Conservation (phyloP, 1,140 invertebrate species). For the Venustaconcha ellipsiformis region DNA sequence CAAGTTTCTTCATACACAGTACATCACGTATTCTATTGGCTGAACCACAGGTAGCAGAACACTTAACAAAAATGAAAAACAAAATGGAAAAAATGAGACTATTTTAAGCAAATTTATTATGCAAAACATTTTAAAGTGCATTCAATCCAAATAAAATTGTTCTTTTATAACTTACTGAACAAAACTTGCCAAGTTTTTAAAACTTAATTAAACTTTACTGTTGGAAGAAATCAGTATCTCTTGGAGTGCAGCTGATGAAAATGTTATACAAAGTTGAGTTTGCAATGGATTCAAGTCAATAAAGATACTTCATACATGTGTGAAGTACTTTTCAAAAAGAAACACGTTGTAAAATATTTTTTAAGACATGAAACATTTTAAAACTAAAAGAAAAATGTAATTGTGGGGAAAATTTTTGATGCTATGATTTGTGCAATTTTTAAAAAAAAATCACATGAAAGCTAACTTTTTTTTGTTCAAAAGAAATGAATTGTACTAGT, state of each 20-base stretch:
- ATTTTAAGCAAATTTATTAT: not conserved
- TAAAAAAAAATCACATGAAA: no score
- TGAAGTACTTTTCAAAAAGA: no score
- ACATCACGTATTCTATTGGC: slow-evolving; percentile 52
- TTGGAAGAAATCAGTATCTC: not conserved
- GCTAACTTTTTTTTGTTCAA: no score
- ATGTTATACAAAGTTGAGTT: no score
- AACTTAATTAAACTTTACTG: not conserved
- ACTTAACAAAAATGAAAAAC: slow-evolving; percentile 39
- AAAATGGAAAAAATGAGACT: not conserved
- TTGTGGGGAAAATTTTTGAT: no score
- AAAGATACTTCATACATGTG: no score
- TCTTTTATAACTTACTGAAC: not conserved
- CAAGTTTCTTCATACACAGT: slow-evolving; percentile 62
- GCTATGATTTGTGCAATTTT: no score
- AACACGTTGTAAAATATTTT: no score
- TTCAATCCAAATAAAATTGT: not conserved
- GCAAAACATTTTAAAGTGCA: not conserved
- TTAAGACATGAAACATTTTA: no score
- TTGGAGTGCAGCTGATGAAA: not conserved
- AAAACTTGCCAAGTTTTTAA: not conserved
- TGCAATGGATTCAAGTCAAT: no score
- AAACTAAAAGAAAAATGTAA: no score
- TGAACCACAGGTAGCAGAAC: slow-evolving; percentile 51
- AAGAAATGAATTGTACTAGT: no score